These are phyloP conservation scores for Peromyscus californicus DNA, from an alignment of 2,113 vertebrate genomes.

Conservation along the genomic window DNA sequence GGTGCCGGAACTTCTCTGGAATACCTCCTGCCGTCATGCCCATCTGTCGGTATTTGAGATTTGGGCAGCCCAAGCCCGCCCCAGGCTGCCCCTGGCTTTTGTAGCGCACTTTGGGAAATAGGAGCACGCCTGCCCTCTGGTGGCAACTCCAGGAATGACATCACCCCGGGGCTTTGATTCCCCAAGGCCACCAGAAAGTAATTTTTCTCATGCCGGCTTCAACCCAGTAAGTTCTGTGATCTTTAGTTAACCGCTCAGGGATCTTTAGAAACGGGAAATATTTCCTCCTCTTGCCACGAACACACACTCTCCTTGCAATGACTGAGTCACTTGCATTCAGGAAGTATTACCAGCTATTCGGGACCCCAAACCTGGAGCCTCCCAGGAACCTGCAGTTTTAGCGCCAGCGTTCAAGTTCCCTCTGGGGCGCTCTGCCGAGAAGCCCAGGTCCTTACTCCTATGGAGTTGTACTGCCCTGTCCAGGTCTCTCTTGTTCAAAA, in stretches of 20 bases:
- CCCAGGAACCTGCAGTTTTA: background rate
- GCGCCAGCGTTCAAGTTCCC: too few species aligned
- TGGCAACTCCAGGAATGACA: conserved; percentile 7
- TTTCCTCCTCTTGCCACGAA: background rate
- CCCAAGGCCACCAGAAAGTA: background rate
- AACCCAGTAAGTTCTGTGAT: background rate
- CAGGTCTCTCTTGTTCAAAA: background rate
- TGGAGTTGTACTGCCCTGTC: background rate
- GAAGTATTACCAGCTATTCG: background rate
- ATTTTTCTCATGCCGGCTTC: background rate
- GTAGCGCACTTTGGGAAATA: background rate
- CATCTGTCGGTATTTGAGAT: conserved; percentile 70
- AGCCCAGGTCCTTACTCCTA: background rate
- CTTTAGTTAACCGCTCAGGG: background rate
- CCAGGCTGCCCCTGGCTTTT: background rate
- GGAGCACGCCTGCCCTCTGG: conserved; percentile 57
- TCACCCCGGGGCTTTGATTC: too few species aligned
- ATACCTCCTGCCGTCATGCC: conserved; percentile 9
- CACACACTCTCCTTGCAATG: background rate
- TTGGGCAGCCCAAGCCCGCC: background rate
- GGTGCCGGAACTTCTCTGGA: background rate
- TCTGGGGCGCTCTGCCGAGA: background rate
- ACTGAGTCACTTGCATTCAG: conserved; percentile 4
- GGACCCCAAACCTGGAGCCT: background rate
- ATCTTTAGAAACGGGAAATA: background rate